Evolutionary conservation across 1,140 invertebrate species (phyloP), one percentile per base, ranked within the genome.

Genomic region (Oryctes rhinoceros): DNA sequence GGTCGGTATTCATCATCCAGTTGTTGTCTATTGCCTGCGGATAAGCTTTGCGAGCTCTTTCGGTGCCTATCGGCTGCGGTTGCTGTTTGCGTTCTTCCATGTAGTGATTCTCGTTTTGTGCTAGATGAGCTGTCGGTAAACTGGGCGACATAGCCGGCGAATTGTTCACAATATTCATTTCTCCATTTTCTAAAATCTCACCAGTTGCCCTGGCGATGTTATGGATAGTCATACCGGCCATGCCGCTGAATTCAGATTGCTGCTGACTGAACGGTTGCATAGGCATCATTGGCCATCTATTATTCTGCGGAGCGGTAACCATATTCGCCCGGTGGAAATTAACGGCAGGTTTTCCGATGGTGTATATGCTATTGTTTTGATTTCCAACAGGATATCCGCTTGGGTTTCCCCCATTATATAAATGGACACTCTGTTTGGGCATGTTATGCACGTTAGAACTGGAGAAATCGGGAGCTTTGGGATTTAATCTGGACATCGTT

Each of bases 401-500:
- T 78, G 76, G 65, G 44, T 49, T 78, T 53, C 30, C 78, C 35
- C 71, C 37, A 20, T 78, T 78, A 59, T 53, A 78, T 6, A 78
- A 39, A 78, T 78, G 47, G 30, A 59, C 30, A 59, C 47, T 59
- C 20, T 78, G 49, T 35, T 79, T 79, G 13, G 39, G 59, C 6
- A 78, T 37, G 59, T 78, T 59, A 62, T 78, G 62, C 47, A 78
- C 77, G 35, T 71, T 71, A 10, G 89, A 89, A 76, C 89, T 90
- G 0, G 91, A 91, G 86, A 97, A 97, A 88, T 96, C 95, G 2
- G 95, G 95, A 20, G 96, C 96, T 84, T 96, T 92, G 1, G 96
- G 96, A 89, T 97, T 97, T 76, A 97, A 90, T 76, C 95, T 91
- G 48, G 95, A 96, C 88, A 92, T 92, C 82, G 88, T 90, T 81